Evolutionary conservation across 2,797 vertebrate species (phyloP).

Genomic region (Miichthys miiuy): DNA sequence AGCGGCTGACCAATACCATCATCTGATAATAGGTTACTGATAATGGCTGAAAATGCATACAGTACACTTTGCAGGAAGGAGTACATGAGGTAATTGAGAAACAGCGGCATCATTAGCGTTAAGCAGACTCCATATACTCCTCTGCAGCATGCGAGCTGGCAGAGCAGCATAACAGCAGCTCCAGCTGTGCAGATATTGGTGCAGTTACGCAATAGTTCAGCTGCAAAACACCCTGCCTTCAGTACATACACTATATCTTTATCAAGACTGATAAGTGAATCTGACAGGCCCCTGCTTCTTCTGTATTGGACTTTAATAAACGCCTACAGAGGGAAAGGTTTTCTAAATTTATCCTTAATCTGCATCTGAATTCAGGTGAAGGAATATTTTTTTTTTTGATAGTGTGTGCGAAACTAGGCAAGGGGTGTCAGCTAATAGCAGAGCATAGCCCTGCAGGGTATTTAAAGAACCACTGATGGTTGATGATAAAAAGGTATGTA

Average conservation of each 20-base stretch:
- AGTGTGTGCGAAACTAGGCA: constrained; percentile 17
- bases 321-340: not conserved
- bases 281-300: constrained; percentile 1
- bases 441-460: constrained; percentile 32
- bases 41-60: not conserved
- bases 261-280: constrained; percentile 14
- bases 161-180: constrained; percentile 16
- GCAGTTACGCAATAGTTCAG: constrained; percentile 19
- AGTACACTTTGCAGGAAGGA: not conserved
- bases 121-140: not conserved
- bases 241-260: constrained; percentile 25
- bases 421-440: constrained; percentile 16
- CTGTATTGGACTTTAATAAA: not conserved
- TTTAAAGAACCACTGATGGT: constrained; percentile 53
- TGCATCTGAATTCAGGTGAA: not conserved
- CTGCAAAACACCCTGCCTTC: constrained; percentile 34
- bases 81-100: constrained; percentile 5
- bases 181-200: constrained; percentile 43
- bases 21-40: constrained; percentile 22
- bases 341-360: not conserved
- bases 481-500: constrained; percentile 36
- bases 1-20: not conserved
- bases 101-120: constrained; percentile 6
- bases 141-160: constrained; percentile 24
- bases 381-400: constrained; percentile 22